Conservation (phyloP, 1,140 invertebrate genomes). For the Orchestia grillus region DNA sequence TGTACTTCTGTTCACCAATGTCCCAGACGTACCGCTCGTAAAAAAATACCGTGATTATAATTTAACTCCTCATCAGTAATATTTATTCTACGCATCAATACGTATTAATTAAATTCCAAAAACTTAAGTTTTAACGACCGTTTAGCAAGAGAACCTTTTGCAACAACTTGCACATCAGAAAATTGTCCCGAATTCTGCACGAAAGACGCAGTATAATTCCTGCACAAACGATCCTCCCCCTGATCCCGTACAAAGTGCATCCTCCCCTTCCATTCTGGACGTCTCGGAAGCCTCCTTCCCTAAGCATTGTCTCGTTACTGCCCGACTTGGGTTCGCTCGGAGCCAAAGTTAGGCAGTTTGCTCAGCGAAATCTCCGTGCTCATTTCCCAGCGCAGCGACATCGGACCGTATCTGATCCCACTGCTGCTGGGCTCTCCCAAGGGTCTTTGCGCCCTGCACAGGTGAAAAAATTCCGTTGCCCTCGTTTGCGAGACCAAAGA, state of each 20-base stretch:
- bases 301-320: conserved; percentile 25
- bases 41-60: no score
- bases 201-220: not conserved
- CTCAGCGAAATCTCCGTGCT: conserved; percentile 18
- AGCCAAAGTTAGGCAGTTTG: conserved; percentile 32
- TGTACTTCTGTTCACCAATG: no score
- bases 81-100: not conserved
- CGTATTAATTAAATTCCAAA: not conserved
- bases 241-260: not conserved
- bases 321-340: conserved; percentile 15
- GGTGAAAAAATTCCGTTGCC: conserved; percentile 17
- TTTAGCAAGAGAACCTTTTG: not conserved
- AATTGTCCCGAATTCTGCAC: not conserved
- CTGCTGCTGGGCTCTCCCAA: not conserved
- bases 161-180: not conserved
- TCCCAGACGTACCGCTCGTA: no score
- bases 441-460: not conserved
- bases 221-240: not conserved
- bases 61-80: not conserved
- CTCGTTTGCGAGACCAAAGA: conserved; percentile 28
- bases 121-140: not conserved
- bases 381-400: conserved; percentile 40
- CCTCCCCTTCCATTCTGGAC: not conserved
- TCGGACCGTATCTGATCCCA: conserved; percentile 30
- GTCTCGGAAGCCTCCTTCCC: not conserved